phyloP scores from a whole-genome alignment of 2,888 invertebrate genomes.

The Lucinisca nassula region DNA sequence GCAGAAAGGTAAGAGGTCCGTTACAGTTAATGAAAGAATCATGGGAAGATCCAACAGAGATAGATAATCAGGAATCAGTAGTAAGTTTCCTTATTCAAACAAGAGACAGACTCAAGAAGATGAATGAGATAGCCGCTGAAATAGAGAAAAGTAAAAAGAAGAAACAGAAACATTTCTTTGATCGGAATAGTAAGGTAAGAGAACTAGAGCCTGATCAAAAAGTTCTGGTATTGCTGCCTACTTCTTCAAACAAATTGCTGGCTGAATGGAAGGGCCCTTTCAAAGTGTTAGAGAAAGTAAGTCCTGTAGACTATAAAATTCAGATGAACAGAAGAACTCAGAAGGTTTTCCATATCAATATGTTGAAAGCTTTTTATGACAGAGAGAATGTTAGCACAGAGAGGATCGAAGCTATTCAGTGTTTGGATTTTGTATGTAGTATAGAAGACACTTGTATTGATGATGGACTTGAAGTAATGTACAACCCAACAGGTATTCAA shows the following conservation, averaged over 20 bases:
- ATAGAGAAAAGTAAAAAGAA: background rate
- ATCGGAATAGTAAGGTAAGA: background rate
- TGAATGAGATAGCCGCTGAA: background rate
- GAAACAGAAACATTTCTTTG: background rate
- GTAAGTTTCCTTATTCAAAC: background rate
- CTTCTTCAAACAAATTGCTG: background rate
- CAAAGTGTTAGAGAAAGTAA: background rate
- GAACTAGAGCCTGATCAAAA: background rate
- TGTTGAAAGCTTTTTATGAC: background rate
- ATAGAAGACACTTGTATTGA: background rate
- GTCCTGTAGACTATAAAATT: conserved; percentile 7
- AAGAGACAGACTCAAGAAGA: background rate
- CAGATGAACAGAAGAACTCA: background rate
- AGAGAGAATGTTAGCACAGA: background rate
- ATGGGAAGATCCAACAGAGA: background rate
- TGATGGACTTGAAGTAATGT: background rate
- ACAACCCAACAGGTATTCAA: background rate
- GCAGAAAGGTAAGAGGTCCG: conserved; percentile 1
- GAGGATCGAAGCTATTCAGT: background rate
- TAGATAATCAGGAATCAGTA: background rate
- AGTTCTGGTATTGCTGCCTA: background rate
- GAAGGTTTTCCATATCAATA: conserved; percentile 15
- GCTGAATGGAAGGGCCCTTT: conserved; percentile 2
- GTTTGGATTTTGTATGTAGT: background rate
- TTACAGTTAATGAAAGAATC: background rate